Conservation (phyloP, 1,140 invertebrate species). For the Sinonovacula constricta region DNA sequence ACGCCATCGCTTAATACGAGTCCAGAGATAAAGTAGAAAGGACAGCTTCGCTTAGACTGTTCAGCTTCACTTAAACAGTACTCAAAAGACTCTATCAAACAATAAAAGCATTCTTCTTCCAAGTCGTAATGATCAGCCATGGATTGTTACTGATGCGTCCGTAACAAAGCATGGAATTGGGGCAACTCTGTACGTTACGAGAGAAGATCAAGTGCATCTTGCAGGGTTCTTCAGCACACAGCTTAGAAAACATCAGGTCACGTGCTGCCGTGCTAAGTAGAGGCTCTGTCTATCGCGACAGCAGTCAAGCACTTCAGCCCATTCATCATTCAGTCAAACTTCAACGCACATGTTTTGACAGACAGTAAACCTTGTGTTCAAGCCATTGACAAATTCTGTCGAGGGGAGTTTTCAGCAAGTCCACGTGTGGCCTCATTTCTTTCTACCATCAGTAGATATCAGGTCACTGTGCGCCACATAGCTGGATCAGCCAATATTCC, state of each 20-base stretch:
- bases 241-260: constrained; percentile 36
- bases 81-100: constrained; percentile 9
- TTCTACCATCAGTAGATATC: constrained; percentile 29
- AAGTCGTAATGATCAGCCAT: background rate
- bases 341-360: constrained; percentile 37
- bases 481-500: constrained; percentile 38
- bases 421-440: constrained; percentile 52
- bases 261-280: constrained; percentile 53
- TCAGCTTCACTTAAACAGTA: constrained; percentile 9
- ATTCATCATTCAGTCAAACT: constrained; percentile 46
- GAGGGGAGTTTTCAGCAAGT: too few relatives aligned
- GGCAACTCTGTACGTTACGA: constrained; percentile 45
- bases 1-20: background rate
- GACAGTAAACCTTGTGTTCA: constrained; percentile 53
- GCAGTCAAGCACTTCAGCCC: constrained; percentile 56
- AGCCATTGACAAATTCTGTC: constrained; percentile 10
- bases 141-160: constrained; percentile 38
- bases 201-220: constrained; percentile 19
- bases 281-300: constrained; percentile 9
- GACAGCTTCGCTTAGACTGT: background rate
- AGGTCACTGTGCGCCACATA: constrained; percentile 25
- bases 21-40: background rate
- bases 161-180: constrained; percentile 35
- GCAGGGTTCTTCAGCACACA: constrained; percentile 50
- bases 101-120: constrained; percentile 1